phyloP scores from a whole-genome alignment of 2,113 vertebrate species.

The Malurus alboscapulatus region DNA sequence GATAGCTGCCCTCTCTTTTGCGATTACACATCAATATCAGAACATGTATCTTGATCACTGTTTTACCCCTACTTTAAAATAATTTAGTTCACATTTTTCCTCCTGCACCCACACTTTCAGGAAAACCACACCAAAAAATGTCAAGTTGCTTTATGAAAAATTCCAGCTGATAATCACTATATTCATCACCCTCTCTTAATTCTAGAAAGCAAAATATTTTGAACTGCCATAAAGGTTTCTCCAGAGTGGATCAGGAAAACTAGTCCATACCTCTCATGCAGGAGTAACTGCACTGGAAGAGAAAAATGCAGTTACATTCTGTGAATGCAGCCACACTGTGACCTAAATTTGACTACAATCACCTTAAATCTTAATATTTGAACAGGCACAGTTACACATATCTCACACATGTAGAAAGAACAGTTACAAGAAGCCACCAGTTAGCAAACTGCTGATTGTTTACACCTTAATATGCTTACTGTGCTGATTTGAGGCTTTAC shows the following conservation, averaged over 20 bases:
- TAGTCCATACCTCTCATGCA: not conserved
- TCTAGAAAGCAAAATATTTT: not conserved
- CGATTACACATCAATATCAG: not conserved
- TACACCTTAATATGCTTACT: not conserved
- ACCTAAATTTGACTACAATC: not conserved
- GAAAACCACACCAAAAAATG: not conserved
- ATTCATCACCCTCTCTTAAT: not conserved
- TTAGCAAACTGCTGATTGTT: not conserved
- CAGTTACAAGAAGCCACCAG: not conserved
- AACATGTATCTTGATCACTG: not conserved
- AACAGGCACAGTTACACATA: not conserved
- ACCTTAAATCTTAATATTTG: not conserved
- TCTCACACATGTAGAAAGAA: not conserved
- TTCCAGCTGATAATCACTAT: not conserved
- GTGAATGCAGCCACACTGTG: not conserved
- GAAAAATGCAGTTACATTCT: not conserved
- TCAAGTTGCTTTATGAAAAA: not conserved
- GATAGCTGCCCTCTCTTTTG: not conserved
- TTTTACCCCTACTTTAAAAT: not conserved
- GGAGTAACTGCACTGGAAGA: not conserved
- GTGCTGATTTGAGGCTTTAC: not conserved
- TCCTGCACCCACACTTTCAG: not conserved
- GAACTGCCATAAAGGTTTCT: not conserved
- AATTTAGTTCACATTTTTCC: not conserved
- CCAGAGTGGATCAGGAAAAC: not conserved